These are phyloP conservation scores for Cephus nigrinus DNA, from an alignment of 2,888 invertebrate genomes.

Conservation along the genomic window DNA sequence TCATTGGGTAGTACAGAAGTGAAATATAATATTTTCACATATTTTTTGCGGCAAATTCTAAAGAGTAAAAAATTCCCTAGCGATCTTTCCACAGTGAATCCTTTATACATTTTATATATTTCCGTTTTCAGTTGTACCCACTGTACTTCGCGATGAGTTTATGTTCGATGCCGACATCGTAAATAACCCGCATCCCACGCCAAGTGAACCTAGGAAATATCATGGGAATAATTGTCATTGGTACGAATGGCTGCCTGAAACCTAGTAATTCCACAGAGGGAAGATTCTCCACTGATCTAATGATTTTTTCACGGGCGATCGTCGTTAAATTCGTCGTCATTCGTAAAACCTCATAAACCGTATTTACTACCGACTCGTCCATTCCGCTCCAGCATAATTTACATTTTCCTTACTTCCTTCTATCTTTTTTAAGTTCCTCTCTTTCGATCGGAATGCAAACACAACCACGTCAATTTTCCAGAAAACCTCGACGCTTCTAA, in stretches of 20 bases:
- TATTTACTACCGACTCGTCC: neutral
- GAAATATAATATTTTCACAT: neutral
- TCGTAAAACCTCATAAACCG: neutral
- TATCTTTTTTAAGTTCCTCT: neutral
- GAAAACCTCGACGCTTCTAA: neutral
- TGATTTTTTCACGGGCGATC: neutral
- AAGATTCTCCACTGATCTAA: no score
- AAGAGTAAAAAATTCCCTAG: no score
- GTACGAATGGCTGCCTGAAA: neutral
- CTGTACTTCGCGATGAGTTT: neutral
- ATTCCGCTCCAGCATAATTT: neutral
- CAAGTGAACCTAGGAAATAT: neutral
- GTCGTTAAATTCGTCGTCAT: neutral
- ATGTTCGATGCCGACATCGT: no score
- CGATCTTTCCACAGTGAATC: no score
- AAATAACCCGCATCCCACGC: neutral
- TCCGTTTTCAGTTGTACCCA: neutral
- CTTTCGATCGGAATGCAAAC: neutral
- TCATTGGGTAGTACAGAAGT: neutral
- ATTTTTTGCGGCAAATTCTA: neutral
- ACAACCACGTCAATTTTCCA: neutral
- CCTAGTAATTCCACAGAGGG: neutral
- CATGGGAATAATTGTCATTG: neutral
- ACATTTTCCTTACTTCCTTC: neutral
- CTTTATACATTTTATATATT: no score